Base-by-base conservation (phyloP, 2,797 vertebrate genomes). In the Nothura maculosa region DNA sequence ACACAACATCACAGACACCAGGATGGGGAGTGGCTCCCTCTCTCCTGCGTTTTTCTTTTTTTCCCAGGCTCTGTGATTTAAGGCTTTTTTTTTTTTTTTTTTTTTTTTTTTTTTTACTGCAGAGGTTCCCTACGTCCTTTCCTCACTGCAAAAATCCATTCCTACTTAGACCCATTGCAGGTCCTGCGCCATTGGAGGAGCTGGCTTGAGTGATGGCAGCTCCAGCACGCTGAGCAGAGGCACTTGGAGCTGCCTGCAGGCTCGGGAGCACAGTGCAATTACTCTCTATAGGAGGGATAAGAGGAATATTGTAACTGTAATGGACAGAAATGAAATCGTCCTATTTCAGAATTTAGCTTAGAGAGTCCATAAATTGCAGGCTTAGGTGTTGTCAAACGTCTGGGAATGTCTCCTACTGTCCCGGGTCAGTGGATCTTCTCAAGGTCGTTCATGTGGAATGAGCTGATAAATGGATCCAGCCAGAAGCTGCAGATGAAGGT, bases 311-410 rank as follows among this genome's bases (percentile, higher is more conserved):
- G 72, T 87, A 72, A 63, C 67, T 42, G 25, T 77, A 94, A 88
- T 91, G 81, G 94, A 21, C 63, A 82, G 90, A 93, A 92, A 68
- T 90, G 75, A 93, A 89, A 90, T 80, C 3, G 42, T 93, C 93
- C 89, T 87, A 47, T n/a, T 84, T 48, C 30, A 77, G 58, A 96
- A 92, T 84, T 91, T 81, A 68, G 86, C 90, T 90, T 18, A 4
- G 30, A 90, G 68, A 58, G 64, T 78, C 61, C 84, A 43, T 80
- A 95, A 93, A 92, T 93, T 87, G 84, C 94, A 87, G 93, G 88
- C 90, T 91, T 87, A 82, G 93, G 86, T 89, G 90, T 48, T 89
- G 86, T 84, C 93, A 96, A 93, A 92, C 94, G 92, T 91, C 84
- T 96, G 93, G 93, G 91, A 94, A 94, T 82, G 93, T 86, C 81